Conservation (phyloP, 2,888 invertebrate genomes). For the Elmis aenea region DNA sequence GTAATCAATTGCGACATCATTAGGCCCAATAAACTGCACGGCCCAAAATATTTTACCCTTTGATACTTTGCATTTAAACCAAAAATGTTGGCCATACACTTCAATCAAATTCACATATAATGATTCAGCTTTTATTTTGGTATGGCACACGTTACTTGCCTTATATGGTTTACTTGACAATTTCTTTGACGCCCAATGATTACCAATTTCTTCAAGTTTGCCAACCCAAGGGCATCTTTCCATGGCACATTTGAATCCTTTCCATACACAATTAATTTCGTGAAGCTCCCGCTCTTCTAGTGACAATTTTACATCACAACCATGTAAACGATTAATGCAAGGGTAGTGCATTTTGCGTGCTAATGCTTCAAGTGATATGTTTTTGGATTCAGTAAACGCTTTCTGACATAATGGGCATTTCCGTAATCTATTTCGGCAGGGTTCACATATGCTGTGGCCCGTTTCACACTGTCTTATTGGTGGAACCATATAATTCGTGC, state of each 20-base stretch:
- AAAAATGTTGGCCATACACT: conserved; percentile 27
- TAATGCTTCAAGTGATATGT: conserved; percentile 27
- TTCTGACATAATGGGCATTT: conserved; percentile 28
- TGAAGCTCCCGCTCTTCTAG: conserved; percentile 25
- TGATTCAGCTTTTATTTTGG: conserved; percentile 26
- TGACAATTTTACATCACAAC: conserved; percentile 22
- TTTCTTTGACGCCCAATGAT: conserved; percentile 29
- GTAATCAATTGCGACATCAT: conserved; percentile 21
- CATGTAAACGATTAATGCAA: conserved; percentile 23
- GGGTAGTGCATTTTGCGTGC: conserved; percentile 30
- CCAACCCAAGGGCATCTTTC: conserved; percentile 27
- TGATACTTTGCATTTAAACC: conserved; percentile 29
- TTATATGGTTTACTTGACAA: conserved; percentile 24
- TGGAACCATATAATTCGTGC: conserved; percentile 28
- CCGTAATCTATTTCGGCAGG: conserved; percentile 23
- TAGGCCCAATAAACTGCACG: conserved; percentile 26
- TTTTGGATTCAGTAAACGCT: conserved; percentile 26
- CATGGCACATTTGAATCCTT: conserved; percentile 27
- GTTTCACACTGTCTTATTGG: conserved; percentile 28
- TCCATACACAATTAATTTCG: conserved; percentile 23
- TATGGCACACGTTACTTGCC: conserved; percentile 25
- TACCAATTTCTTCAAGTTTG: conserved; percentile 19
- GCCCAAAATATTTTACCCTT: conserved; percentile 25
- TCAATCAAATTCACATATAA: conserved; percentile 28
- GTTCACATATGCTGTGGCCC: conserved; percentile 27